A percentile compares a stretch with the other conserved stretches of the same genome.
phyloP scores from a whole-genome alignment of 2,113 vertebrate genomes.

The Toxotes chatareus region DNA sequence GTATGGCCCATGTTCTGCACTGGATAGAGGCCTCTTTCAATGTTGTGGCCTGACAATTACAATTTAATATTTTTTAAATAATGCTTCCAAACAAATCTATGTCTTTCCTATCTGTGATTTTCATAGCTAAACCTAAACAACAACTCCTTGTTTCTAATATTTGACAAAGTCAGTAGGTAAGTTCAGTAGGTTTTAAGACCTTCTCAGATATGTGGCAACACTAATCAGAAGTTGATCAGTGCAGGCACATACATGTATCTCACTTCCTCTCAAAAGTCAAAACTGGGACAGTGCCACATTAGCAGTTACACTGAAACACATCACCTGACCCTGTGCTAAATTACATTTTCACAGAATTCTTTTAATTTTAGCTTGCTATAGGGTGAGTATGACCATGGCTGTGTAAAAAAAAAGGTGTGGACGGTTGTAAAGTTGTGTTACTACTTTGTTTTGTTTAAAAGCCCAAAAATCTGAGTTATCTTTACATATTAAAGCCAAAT shows the following conservation, averaged over 20 bases:
- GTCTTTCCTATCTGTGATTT: background rate
- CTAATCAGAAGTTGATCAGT: constrained; percentile 21
- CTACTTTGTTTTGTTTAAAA: background rate
- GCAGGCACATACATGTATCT: constrained; percentile 18
- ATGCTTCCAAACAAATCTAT: background rate
- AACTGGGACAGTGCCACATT: constrained; percentile 30
- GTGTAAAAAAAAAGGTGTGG: background rate
- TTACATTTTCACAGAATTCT: constrained; percentile 9
- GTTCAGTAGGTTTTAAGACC: constrained; percentile 2
- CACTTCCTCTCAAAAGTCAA: constrained; percentile 32
- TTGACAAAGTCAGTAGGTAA: background rate
- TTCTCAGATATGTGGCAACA: constrained; percentile 8
- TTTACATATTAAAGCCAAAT: background rate
- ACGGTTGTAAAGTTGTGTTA: background rate
- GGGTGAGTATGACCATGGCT: background rate
- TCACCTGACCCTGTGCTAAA: constrained; percentile 17
- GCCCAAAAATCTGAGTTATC: background rate
- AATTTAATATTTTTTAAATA: background rate
- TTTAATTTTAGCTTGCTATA: background rate
- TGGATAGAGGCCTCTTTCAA: background rate
- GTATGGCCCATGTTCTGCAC: background rate
- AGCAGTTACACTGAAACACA: background rate
- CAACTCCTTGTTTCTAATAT: background rate
- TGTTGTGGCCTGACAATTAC: background rate
- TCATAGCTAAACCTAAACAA: background rate